Percentiles rank a stretch among this genome's conserved stretches.
Conservation (phyloP, 2,888 invertebrate genomes). For the Atethmia centrago region DNA sequence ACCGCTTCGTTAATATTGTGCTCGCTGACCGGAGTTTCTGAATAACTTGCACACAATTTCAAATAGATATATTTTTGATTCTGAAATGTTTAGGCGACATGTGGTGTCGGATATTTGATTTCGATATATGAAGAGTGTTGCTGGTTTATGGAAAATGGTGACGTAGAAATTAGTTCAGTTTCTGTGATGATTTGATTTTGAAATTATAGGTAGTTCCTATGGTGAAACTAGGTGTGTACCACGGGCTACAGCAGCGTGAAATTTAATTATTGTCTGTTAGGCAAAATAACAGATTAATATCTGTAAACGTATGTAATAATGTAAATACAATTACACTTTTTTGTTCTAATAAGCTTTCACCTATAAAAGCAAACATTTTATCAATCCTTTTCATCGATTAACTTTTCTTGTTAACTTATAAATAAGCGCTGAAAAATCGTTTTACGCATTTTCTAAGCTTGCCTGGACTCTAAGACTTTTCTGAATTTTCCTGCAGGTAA, state of each 20-base stretch:
- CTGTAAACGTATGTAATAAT: too few species aligned
- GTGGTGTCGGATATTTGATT: slow-evolving; percentile 45
- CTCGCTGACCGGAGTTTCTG: slow-evolving; percentile 54
- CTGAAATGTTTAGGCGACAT: slow-evolving; percentile 41
- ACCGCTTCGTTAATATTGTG: slow-evolving; percentile 74
- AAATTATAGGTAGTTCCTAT: neutral
- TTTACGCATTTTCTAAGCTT: too few species aligned
- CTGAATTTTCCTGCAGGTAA: too few species aligned
- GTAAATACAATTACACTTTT: too few species aligned
- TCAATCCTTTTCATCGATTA: neutral
- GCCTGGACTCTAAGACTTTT: neutral
- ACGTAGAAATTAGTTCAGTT: neutral
- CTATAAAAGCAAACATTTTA: neutral
- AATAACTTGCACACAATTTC: slow-evolving; percentile 62
- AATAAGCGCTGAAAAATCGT: neutral
- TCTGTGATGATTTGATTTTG: neutral
- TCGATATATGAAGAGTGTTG: slow-evolving; percentile 21
- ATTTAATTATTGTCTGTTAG: neutral
- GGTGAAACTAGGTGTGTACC: neutral
- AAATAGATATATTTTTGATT: slow-evolving; percentile 58
- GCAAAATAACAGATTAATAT: too few species aligned
- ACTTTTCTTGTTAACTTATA: too few species aligned
- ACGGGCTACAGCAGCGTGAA: neutral
- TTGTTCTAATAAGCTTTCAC: neutral
- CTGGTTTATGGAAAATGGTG: neutral